These are phyloP conservation scores for Pachypsylla venusta DNA, from an alignment of 1,140 invertebrate genomes.

Conservation along the genomic window DNA sequence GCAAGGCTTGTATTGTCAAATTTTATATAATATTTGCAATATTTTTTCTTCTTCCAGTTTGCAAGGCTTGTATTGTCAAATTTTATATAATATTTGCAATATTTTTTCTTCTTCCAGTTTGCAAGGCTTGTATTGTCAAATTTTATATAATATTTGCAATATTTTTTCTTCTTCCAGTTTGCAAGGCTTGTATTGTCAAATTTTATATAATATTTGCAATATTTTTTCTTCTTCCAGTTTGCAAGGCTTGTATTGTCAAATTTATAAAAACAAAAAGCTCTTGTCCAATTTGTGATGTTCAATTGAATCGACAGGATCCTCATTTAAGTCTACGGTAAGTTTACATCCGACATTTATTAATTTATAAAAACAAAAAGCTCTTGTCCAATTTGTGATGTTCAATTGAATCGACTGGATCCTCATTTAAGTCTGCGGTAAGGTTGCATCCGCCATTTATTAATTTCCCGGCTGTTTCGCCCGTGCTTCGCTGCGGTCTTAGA, in stretches of 20 bases:
- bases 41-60: slow-evolving; percentile 55
- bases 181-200: no score
- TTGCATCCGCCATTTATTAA: no score
- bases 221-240: slow-evolving; percentile 55
- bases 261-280: slow-evolving; percentile 59
- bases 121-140: neutral
- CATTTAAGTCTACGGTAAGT: slow-evolving; percentile 35
- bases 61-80: slow-evolving; percentile 68
- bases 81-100: slow-evolving; percentile 32
- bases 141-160: slow-evolving; percentile 7
- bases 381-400: slow-evolving; percentile 65
- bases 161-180: slow-evolving; percentile 17
- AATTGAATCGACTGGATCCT: slow-evolving; percentile 45
- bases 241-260: slow-evolving; percentile 68
- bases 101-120: no score
- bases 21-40: no score
- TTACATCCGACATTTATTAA: slow-evolving; percentile 57
- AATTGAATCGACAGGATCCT: slow-evolving; percentile 45
- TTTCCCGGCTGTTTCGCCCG: no score
- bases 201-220: no score
- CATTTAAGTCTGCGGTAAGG: slow-evolving; percentile 35
- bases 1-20: slow-evolving; percentile 68
- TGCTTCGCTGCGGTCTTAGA: no score
- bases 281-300: slow-evolving; percentile 65
- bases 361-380: slow-evolving; percentile 59